These are phyloP conservation scores for Chionomys nivalis DNA, from an alignment of 2,113 vertebrate species.

Conservation along the genomic window DNA sequence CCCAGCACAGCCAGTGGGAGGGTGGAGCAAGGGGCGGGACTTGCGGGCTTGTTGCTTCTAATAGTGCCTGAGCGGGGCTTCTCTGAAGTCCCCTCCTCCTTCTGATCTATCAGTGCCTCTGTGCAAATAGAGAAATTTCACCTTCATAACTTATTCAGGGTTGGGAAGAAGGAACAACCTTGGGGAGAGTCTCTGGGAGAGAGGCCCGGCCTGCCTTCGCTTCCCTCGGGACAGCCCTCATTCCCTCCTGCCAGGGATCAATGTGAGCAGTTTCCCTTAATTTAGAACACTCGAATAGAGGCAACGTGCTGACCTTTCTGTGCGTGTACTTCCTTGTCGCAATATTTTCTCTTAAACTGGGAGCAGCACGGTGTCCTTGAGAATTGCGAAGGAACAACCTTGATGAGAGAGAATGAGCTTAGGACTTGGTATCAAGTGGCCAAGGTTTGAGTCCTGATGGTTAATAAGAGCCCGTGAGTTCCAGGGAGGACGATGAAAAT, in stretches of 20 bases:
- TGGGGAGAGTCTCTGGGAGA: background rate
- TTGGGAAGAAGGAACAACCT: constrained; percentile 36
- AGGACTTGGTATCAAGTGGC: background rate
- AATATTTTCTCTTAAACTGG: constrained; percentile 46
- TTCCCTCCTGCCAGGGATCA: constrained; percentile 39
- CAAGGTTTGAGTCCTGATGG: constrained; percentile 3
- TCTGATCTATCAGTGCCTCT: background rate
- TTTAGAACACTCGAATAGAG: constrained; percentile 23
- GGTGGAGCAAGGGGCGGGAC: background rate
- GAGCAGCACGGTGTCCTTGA: background rate
- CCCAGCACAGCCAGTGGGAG: background rate
- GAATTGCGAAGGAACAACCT: background rate
- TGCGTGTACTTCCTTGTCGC: constrained; percentile 17
- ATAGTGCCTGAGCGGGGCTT: constrained; percentile 19
- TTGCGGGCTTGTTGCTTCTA: constrained; percentile 17
- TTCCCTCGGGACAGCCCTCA: background rate
- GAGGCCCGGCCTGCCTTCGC: background rate
- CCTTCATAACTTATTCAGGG: constrained; percentile 60
- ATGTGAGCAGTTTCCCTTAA: background rate
- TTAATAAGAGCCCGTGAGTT: constrained; percentile 6
- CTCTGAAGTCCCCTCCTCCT: constrained; percentile 44
- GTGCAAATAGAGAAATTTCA: constrained; percentile 65
- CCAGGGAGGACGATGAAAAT: background rate
- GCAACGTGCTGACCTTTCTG: constrained; percentile 46
- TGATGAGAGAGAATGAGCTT: background rate